Evolutionary conservation across 2,888 invertebrate species (phyloP).

Genomic region (Drosophila tanythrix): DNA sequence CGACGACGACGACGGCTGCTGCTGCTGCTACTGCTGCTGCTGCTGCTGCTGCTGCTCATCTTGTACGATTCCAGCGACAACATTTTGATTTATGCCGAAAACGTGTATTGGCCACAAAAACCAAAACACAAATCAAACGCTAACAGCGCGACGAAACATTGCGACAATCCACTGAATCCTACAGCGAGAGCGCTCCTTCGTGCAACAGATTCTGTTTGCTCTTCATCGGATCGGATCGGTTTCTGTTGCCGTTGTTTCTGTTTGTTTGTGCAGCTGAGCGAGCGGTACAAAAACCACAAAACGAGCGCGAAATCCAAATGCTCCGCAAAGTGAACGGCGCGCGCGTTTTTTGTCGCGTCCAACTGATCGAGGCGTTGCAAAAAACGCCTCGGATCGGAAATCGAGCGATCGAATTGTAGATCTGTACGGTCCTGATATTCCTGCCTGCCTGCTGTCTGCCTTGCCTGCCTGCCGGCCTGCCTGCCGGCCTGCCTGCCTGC

Average conservation of each 20-base stretch:
- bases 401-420: constrained; percentile 44
- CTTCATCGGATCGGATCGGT: neutral
- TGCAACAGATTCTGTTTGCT: constrained; percentile 26
- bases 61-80: constrained; percentile 51
- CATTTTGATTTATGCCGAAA: constrained; percentile 83
- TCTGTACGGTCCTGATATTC: constrained; percentile 44
- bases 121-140: constrained; percentile 81
- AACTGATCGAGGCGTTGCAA: constrained; percentile 43
- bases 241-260: neutral
- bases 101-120: constrained; percentile 59
- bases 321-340: constrained; percentile 52
- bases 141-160: constrained; percentile 82
- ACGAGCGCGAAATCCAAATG: constrained; percentile 79
- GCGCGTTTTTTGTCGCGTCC: constrained; percentile 65
- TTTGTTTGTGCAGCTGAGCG: constrained; percentile 21
- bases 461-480: neutral
- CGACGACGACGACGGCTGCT: neutral
- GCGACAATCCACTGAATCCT: constrained; percentile 56
- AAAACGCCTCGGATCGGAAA: constrained; percentile 61
- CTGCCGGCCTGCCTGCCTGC: constrained; percentile 47
- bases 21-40: neutral
- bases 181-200: constrained; percentile 32
- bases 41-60: constrained; percentile 29
- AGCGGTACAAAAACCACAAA: constrained; percentile 51
- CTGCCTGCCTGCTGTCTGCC: constrained; percentile 20